Evolutionary conservation across 2,888 invertebrate genomes (phyloP).

Genomic region (Caenorhabditis imperialis): DNA sequence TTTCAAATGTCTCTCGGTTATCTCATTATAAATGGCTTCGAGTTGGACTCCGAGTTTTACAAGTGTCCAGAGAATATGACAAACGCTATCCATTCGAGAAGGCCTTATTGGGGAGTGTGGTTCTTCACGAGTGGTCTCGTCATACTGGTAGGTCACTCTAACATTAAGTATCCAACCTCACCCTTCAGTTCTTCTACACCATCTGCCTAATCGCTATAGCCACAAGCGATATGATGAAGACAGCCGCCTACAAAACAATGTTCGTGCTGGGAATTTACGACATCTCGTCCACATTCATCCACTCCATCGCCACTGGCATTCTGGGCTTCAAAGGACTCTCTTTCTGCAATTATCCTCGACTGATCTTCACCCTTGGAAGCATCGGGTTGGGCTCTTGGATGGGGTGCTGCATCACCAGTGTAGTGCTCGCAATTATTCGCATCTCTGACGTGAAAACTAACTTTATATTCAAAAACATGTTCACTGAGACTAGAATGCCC

Average conservation of each 20-base stretch:
- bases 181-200: too few species aligned
- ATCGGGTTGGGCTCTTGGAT: conserved; percentile 9
- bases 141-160: too few species aligned
- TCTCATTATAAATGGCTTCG: too few species aligned
- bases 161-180: too few species aligned
- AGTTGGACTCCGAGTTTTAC: too few species aligned
- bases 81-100: too few species aligned
- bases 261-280: conserved; percentile 5
- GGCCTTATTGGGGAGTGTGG: too few species aligned
- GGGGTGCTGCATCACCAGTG: conserved; percentile 25
- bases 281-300: conserved; percentile 2
- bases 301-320: conserved; percentile 14
- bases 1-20: too few species aligned
- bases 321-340: conserved; percentile 15
- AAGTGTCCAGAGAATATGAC: too few species aligned
- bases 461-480: conserved; percentile 13
- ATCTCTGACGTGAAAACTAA: conserved; percentile 22
- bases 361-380: background rate
- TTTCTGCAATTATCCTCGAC: conserved; percentile 2
- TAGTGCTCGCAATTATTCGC: conserved; percentile 23
- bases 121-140: too few species aligned
- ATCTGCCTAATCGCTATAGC: conserved; percentile 1
- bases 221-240: background rate
- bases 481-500: conserved; percentile 12
- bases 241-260: conserved; percentile 24